Evolutionary conservation across 30 jellyfish, hydroid and myxozoan species (phyloP), one percentile per base, ranked within the genome.

Genomic region (Aurelia aurita complex sp. Pacific): DNA sequence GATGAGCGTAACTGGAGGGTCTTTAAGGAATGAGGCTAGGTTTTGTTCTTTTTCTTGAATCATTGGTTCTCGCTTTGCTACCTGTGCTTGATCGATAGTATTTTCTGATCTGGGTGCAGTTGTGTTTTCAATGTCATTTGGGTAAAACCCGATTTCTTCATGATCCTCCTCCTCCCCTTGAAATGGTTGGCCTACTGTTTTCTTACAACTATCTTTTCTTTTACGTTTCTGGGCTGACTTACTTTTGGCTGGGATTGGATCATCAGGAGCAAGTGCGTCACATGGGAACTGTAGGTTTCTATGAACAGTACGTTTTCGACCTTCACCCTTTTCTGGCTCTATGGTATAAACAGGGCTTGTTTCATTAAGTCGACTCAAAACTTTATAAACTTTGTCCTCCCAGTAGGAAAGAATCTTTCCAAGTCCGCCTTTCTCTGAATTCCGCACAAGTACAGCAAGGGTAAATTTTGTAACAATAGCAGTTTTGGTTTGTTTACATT

Each of bases 371-470:
- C 73, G 66, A 12, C 35, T 68, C 40, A 68, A 59, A 16, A 82
- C 91, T 10, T 18, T 36, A 36, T 82, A 59, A 5, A 67, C 57
- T 7, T 52, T n/a, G 62, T 68, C 64, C 43, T 82, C 85, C 85
- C 91, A 82, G 77, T 23, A 72, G 5, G 91, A 29, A 8, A 86
- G 57, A 15, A 82, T 13, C 34, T 82, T 82, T 19, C 91, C 78
- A 2, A 87, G 83, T 10, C 91, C 91, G 32, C 65, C 85, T 23
- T 43, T 40, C 66, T 46, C 77, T 1, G 23, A 64, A 51, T 43
- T 63, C 9, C 83, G 68, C 3, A 61, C 16, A 6, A 83, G 66
- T 4, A 83, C 92, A 5, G n/a, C n/a, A n/a, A n/a, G n/a, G n/a
- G n/a, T n/a, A n/a, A n/a, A n/a, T n/a, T n/a, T n/a, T n/a, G n/a